Percentiles rank a stretch among this genome's conserved stretches.
Evolutionary conservation across 2,797 vertebrate genomes (phyloP).

Genomic region (Gallirallus australis): DNA sequence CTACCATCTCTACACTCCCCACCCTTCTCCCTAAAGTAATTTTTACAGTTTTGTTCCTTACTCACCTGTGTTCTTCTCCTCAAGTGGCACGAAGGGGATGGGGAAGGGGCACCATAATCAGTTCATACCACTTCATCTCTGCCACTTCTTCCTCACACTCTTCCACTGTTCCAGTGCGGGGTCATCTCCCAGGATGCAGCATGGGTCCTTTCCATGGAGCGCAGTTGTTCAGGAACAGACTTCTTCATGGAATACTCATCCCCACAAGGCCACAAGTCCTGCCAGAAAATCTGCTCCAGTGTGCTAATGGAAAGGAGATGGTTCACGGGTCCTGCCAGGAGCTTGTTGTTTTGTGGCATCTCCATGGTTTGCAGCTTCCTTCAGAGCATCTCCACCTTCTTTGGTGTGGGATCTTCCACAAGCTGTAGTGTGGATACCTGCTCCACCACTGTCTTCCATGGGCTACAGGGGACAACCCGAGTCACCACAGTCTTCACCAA

Average conservation of each 20-base stretch:
- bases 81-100: fast-evolving
- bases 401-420: background rate
- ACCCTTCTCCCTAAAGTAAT: background rate
- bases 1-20: background rate
- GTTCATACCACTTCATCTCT: background rate
- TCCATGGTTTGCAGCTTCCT: background rate
- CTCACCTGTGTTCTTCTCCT: background rate
- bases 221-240: background rate
- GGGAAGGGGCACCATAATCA: fast-evolving
- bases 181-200: background rate
- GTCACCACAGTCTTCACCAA: fast-evolving
- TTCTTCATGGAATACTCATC: background rate
- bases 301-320: fast-evolving
- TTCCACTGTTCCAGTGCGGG: background rate
- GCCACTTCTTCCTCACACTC: background rate
- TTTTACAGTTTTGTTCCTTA: background rate
- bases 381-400: background rate
- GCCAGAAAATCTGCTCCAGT: background rate
- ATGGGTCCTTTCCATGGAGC: background rate
- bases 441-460: fast-evolving
- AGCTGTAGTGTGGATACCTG: background rate
- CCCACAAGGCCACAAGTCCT: fast-evolving
- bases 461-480: background rate
- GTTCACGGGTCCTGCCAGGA: background rate
- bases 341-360: background rate